Conservation (phyloP, 2,797 vertebrate species). For the Lepilemur septentrionalis region DNA sequence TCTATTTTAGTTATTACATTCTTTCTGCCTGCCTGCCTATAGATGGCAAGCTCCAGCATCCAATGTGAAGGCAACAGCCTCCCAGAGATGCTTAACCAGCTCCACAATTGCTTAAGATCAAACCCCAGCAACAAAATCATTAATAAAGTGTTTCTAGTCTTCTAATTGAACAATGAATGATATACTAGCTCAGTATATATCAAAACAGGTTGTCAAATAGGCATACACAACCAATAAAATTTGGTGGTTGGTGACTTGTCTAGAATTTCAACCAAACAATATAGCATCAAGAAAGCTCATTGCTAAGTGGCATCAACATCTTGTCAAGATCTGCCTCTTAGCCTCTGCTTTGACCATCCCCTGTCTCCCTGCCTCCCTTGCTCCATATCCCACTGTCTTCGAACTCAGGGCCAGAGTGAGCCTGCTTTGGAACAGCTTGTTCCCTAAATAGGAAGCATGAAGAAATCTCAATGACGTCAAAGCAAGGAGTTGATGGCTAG, state of each 20-base stretch:
- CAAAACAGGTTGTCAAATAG: not conserved
- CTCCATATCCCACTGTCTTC: not conserved
- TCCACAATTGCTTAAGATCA: not conserved
- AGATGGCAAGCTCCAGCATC: not conserved
- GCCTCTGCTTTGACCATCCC: not conserved
- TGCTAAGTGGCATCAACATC: not conserved
- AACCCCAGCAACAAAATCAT: not conserved
- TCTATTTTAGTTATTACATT: not conserved
- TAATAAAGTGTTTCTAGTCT: not conserved
- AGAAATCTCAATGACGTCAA: not conserved
- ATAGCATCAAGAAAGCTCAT: not conserved
- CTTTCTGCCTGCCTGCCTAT: not conserved
- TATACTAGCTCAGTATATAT: not conserved
- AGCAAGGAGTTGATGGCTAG: not conserved
- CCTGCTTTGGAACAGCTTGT: not conserved
- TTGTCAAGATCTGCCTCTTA: not conserved
- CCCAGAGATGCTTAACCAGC: not conserved
- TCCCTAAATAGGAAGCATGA: not conserved
- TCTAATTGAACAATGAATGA: not conserved
- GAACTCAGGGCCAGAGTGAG: not conserved
- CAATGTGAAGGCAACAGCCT: not conserved
- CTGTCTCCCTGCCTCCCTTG: not conserved
- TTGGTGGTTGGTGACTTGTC: not conserved
- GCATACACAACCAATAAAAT: not conserved
- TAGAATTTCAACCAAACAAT: not conserved